phyloP scores from a whole-genome alignment of 23 tunicate species.

The Styela clava region DNA sequence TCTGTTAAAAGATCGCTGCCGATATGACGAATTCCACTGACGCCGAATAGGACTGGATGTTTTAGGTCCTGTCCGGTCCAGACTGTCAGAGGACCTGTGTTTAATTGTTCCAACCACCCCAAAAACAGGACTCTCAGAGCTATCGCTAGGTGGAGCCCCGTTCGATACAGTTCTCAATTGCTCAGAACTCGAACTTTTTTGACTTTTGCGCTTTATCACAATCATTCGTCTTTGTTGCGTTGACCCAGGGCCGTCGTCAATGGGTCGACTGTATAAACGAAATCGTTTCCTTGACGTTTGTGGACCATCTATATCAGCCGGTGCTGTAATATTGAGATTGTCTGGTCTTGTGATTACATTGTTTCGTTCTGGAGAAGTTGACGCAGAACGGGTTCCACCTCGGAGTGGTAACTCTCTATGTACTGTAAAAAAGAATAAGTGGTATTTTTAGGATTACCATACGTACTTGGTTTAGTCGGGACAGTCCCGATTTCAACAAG shows the following conservation, averaged over 20 bases:
- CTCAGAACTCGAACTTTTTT: conserved; percentile 1
- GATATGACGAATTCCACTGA: not conserved
- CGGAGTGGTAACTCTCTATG: conserved; percentile 12
- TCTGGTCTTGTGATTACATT: not conserved
- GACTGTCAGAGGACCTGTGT: not conserved
- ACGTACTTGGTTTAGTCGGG: too few species aligned
- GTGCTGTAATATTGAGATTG: conserved; percentile 6
- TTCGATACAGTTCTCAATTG: not conserved
- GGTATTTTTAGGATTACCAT: too few species aligned
- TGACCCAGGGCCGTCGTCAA: conserved; percentile 6
- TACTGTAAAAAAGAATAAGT: not conserved
- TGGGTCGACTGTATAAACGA: conserved; percentile 14
- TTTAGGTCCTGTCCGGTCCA: not conserved
- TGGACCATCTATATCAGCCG: not conserved
- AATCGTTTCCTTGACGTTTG: not conserved
- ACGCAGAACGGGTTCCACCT: conserved; percentile 25
- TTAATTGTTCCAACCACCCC: conserved; percentile 17
- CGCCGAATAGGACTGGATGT: not conserved
- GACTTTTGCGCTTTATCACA: conserved; percentile 22
- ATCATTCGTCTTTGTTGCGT: conserved; percentile 27
- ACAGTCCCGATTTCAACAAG: too few species aligned
- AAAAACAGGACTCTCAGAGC: conserved; percentile 33
- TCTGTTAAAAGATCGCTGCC: not conserved
- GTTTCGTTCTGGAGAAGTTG: conserved; percentile 27
- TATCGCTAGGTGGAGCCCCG: conserved; percentile 13